A percentile compares a stretch with the other conserved stretches of the same genome.
Conservation (phyloP, 1,140 invertebrate species). For the Drosophila orena region DNA sequence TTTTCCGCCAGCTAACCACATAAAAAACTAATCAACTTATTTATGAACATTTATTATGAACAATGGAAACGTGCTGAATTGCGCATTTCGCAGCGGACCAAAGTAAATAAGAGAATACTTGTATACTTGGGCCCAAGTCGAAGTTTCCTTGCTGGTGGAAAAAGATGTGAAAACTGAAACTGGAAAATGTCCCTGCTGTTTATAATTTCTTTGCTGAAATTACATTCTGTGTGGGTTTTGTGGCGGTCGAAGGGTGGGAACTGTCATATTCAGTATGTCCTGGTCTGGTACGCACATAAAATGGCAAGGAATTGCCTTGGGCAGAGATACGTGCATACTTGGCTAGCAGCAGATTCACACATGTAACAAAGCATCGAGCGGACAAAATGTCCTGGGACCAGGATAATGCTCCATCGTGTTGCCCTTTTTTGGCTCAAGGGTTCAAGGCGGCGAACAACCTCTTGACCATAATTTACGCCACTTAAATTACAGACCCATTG, state of each 20-base stretch:
- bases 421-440: slow-evolving; percentile 30
- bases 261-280: slow-evolving; percentile 59
- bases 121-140: slow-evolving; percentile 5
- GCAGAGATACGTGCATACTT: slow-evolving; percentile 1
- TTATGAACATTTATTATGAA: slow-evolving; percentile 80
- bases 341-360: slow-evolving; percentile 21
- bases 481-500: slow-evolving; percentile 68
- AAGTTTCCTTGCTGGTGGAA: slow-evolving; percentile 1
- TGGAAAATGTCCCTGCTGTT: slow-evolving; percentile 61
- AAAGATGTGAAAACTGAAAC: slow-evolving; percentile 23
- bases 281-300: slow-evolving; percentile 55
- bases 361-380: slow-evolving; percentile 45
- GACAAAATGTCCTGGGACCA: slow-evolving; percentile 12
- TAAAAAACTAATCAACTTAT: slow-evolving; percentile 83
- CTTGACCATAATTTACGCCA: slow-evolving; percentile 80
- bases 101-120: slow-evolving; percentile 47
- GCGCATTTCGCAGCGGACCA: slow-evolving; percentile 55
- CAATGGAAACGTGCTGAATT: slow-evolving; percentile 78
- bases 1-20: slow-evolving; percentile 49
- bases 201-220: slow-evolving; percentile 72
- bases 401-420: slow-evolving; percentile 30
- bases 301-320: slow-evolving; percentile 52
- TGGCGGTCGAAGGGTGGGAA: not conserved
- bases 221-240: slow-evolving; percentile 46
- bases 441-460: slow-evolving; percentile 35